A percentile compares a stretch with the other conserved stretches of the same genome.
Conservation (phyloP, 2,888 invertebrate species). For the Drosophila gaucha region DNA sequence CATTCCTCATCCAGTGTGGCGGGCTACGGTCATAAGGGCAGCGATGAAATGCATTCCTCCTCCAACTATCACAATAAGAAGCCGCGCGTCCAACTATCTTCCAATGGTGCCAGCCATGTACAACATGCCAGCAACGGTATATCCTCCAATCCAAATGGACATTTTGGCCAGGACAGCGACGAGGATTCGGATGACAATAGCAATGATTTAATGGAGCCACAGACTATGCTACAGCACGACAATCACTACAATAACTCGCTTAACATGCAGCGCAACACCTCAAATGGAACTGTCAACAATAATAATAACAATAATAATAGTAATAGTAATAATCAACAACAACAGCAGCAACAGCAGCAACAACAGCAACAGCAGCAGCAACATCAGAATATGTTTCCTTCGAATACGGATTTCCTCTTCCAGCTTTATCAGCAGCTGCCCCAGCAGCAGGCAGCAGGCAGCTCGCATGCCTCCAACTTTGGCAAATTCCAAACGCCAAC, state of each 20-base stretch:
- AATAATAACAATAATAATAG: conserved; percentile 48
- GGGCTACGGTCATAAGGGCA: conserved; percentile 57
- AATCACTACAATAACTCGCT: conserved; percentile 60
- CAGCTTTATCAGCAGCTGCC: conserved; percentile 83
- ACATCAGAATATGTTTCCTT: conserved; percentile 75
- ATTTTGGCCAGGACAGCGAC: conserved; percentile 75
- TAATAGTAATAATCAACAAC: conserved; percentile 54
- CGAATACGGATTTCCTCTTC: conserved; percentile 83
- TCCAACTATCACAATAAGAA: conserved; percentile 81
- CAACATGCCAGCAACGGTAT: conserved; percentile 55
- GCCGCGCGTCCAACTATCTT: conserved; percentile 78
- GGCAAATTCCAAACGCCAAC: conserved; percentile 80
- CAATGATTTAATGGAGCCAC: conserved; percentile 70
- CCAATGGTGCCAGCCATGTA: conserved; percentile 40
- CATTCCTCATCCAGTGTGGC: conserved; percentile 70
- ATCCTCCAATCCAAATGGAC: conserved; percentile 40
- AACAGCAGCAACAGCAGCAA: conserved; percentile 46
- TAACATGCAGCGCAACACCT: conserved; percentile 45
- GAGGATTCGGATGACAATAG: conserved; percentile 82
- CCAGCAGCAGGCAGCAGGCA: conserved; percentile 59
- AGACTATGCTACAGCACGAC: conserved; percentile 66
- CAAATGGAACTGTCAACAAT: conserved; percentile 38
- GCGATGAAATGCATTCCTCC: conserved; percentile 75
- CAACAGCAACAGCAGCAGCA: conserved; percentile 57
- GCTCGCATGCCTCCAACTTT: conserved; percentile 67